These are phyloP conservation scores for Euwallacea fornicatus DNA, from an alignment of 1,140 invertebrate genomes.

Conservation along the genomic window DNA sequence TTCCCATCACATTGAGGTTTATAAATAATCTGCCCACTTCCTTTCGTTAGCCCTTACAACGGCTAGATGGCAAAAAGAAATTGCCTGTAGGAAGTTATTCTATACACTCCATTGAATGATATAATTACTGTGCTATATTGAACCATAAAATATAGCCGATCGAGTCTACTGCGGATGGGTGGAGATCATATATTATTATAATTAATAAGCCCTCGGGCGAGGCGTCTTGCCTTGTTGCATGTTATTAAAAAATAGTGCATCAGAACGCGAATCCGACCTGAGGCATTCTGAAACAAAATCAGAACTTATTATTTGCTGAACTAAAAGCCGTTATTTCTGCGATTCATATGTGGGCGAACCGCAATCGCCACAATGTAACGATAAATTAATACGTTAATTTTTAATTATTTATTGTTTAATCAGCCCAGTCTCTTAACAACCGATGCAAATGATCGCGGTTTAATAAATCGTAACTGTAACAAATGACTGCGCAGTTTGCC, in stretches of 20 bases:
- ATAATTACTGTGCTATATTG: background rate
- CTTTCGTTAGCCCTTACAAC: background rate
- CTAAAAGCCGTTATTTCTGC: conserved; percentile 4
- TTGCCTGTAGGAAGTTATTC: background rate
- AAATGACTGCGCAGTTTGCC: background rate
- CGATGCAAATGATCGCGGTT: background rate
- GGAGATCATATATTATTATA: no score
- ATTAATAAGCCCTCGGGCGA: background rate
- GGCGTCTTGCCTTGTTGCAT: background rate
- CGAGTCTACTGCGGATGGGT: no score
- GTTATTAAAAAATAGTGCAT: background rate
- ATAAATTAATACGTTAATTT: conserved; percentile 13
- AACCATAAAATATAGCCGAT: background rate
- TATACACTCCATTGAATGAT: background rate
- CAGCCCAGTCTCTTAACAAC: background rate
- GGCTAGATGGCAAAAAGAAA: background rate
- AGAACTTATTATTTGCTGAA: background rate
- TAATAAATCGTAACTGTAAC: conserved; percentile 18
- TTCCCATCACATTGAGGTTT: background rate
- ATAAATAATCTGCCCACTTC: background rate
- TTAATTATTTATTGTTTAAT: conserved; percentile 10
- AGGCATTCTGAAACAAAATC: background rate
- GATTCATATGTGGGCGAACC: background rate
- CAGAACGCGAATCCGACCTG: background rate
- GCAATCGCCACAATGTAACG: conserved; percentile 2